phyloP scores from a whole-genome alignment of 1,140 invertebrate species.

The Globodera ellingtonae region DNA sequence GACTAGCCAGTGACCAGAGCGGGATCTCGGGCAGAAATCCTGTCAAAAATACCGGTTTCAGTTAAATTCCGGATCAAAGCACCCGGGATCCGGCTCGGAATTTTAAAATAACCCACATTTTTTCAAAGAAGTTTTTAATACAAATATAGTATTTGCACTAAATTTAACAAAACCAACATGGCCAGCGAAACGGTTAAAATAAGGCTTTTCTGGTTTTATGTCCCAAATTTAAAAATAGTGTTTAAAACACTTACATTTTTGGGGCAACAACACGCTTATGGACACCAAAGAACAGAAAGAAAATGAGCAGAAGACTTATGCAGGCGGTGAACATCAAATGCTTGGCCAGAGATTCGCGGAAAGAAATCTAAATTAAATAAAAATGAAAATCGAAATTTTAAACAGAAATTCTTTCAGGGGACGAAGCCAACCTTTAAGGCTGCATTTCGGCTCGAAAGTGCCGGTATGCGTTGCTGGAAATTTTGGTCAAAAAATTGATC shows the following conservation, averaged over 20 bases:
- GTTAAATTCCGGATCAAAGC: no score
- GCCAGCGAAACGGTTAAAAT: neutral
- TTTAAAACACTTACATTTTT: conserved; percentile 38
- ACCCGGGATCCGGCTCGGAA: no score
- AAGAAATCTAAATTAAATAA: conserved; percentile 46
- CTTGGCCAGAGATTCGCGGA: conserved; percentile 36
- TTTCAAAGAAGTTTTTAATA: no score
- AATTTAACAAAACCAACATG: no score
- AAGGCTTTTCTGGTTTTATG: neutral
- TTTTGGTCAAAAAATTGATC: conserved; percentile 1
- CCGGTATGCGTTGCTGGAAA: neutral
- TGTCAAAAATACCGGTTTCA: no score
- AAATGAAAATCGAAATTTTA: conserved; percentile 8
- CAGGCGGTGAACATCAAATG: conserved; percentile 43
- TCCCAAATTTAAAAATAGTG: neutral
- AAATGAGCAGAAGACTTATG: conserved; percentile 27
- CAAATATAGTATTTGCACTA: no score
- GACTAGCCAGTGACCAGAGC: no score
- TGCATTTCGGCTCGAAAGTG: no score
- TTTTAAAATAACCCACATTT: no score
- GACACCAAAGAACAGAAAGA: conserved; percentile 42
- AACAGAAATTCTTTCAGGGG: no score
- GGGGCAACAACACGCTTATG: conserved; percentile 44
- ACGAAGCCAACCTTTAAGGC: no score
- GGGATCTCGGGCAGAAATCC: no score